Conservation (phyloP, 2,113 vertebrate genomes). For the Vimba vimba region DNA sequence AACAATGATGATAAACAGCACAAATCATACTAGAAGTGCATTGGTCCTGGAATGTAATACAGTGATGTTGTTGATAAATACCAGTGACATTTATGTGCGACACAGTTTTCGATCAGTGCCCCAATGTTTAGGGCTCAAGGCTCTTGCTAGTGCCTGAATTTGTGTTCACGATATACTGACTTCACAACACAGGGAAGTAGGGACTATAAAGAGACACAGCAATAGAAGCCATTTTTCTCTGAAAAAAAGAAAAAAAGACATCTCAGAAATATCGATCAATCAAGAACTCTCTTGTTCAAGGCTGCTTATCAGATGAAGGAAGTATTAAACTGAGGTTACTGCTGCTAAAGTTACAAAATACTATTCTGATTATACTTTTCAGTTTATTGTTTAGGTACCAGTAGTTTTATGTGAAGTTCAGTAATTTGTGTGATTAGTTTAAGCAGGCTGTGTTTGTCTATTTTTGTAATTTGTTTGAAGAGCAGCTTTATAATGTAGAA, state of each 20-base stretch:
- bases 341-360: constrained; percentile 12
- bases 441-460: background rate
- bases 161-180: background rate
- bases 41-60: background rate
- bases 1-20: background rate
- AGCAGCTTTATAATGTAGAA: background rate
- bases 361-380: background rate
- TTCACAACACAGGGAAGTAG: background rate
- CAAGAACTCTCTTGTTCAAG: background rate
- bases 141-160: background rate
- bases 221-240: background rate
- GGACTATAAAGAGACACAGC: background rate
- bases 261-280: background rate
- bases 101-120: constrained; percentile 8
- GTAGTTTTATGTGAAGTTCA: background rate
- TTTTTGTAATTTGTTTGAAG: background rate
- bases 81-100: constrained; percentile 2
- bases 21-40: constrained; percentile 19
- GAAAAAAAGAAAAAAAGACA: background rate
- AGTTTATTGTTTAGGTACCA: background rate
- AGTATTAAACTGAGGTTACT: background rate
- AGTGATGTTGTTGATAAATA: constrained; percentile 17
- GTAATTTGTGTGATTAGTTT: background rate
- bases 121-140: background rate
- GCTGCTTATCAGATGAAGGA: background rate